phyloP scores from a whole-genome alignment of 2,113 vertebrate species.

The Elgaria multicarinata region DNA sequence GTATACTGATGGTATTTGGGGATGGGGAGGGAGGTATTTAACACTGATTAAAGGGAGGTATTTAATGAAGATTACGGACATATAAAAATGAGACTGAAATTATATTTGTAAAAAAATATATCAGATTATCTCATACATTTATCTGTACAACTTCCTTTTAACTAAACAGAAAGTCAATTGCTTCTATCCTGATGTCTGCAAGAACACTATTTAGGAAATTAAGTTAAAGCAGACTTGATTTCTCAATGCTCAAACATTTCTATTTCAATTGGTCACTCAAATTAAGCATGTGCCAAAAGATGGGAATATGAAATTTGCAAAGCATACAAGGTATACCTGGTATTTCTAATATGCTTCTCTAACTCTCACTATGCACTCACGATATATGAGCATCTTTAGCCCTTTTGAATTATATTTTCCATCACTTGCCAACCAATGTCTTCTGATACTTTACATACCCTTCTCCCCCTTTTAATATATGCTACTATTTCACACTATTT shows the following conservation, averaged over 20 bases:
- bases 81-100: not conserved
- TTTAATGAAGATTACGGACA: constrained; percentile 60
- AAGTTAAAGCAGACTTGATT: constrained; percentile 37
- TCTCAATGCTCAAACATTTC: constrained; percentile 17
- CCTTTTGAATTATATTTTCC: constrained; percentile 54
- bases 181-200: constrained; percentile 36
- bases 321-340: constrained; percentile 48
- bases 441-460: constrained; percentile 49
- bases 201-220: constrained; percentile 35
- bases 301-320: not conserved
- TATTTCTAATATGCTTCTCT: constrained; percentile 45
- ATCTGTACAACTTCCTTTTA: constrained; percentile 22
- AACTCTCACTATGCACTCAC: constrained; percentile 58
- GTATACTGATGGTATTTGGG: constrained; percentile 13
- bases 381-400: constrained; percentile 57
- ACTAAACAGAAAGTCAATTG: constrained; percentile 52
- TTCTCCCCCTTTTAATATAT: not conserved
- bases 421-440: constrained; percentile 57
- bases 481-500: constrained; percentile 36
- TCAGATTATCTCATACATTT: constrained; percentile 40
- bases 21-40: not conserved
- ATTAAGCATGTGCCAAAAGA: constrained; percentile 37
- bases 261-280: not conserved
- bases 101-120: constrained; percentile 27
- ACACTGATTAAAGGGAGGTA: too few relatives aligned